Base-by-base conservation (phyloP, 2,888 invertebrate species). In the Coenonympha glycerion region DNA sequence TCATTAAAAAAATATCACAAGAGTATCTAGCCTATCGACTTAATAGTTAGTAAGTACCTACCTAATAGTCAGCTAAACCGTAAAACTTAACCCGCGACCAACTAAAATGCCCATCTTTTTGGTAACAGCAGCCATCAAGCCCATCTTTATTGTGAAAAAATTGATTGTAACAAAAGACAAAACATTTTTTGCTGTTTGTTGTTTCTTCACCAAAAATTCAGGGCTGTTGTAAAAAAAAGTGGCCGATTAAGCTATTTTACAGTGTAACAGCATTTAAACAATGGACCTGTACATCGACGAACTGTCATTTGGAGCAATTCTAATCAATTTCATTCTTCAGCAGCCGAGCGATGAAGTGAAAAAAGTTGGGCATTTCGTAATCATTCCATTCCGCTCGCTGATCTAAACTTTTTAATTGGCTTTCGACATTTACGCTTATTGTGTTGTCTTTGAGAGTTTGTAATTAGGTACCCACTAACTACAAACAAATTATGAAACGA, bases 251-350 rank as follows among this genome's bases (percentile, higher is more conserved):
- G 26, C 19, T 46, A 19, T 36, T 46, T 46, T 46, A 36, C 46
- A 36, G 36, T 45, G 34, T 44, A 44, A 9, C 26, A 45, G 24
- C 34, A 3, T 28, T n/a, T 13, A 46, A 37, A 46, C 36, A 46
- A 46, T 46, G 15, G 46, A 24, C 16, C 24, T 26, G 28, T 46
- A 28, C 26, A 37, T 36, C 26, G 37, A 28, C 26, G 46, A 46
- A 34, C 51, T 47, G 51, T 46, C 51, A 51, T 51, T 36, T 51
- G 15, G 46, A 47, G 46, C 46, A 47, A 33, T 22, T 21, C 44
- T 42, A 57, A 60, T 60, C 57, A 60, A 62, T 62, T 62, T 58
- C 48, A 50, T 53, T 52, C 55, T 47, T 47, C 57, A 42, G 53
- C 51, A 52, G 30, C 30, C 54, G 53, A 39, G 42, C 47, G 47